A percentile compares a stretch with the other conserved stretches of the same genome.
Evolutionary conservation across 1,140 invertebrate genomes (phyloP).

Genomic region (Orius insidiosus): DNA sequence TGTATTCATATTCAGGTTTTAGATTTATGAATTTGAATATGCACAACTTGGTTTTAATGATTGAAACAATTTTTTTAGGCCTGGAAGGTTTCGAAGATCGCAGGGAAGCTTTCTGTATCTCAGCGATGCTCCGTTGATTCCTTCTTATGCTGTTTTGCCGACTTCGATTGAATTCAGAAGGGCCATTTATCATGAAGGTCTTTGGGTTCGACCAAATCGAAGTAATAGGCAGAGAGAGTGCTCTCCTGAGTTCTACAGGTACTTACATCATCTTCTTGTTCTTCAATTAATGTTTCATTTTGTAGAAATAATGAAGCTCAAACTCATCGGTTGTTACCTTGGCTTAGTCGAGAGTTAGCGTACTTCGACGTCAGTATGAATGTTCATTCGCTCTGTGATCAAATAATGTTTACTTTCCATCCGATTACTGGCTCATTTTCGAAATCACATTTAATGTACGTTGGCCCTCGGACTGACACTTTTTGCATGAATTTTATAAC

Average conservation of each 20-base stretch:
- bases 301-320: conserved; percentile 55
- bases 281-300: conserved; percentile 24
- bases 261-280: conserved; percentile 12
- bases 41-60: too few relatives aligned
- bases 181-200: conserved; percentile 54
- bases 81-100: too few relatives aligned
- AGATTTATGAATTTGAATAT: background rate
- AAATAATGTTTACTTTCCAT: conserved; percentile 49
- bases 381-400: conserved; percentile 38
- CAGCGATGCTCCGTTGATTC: too few relatives aligned
- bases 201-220: conserved; percentile 44
- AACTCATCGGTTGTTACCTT: conserved; percentile 63
- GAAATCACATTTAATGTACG: conserved; percentile 36
- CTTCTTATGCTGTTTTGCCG: too few relatives aligned
- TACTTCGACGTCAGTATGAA: conserved; percentile 36
- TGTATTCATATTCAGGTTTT: background rate
- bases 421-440: conserved; percentile 58
- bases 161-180: conserved; percentile 35
- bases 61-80: too few relatives aligned
- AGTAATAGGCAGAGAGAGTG: conserved; percentile 49
- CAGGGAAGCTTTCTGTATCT: too few relatives aligned
- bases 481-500: conserved; percentile 78
- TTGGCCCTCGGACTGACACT: conserved; percentile 48
- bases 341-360: conserved; percentile 75
- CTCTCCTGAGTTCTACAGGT: conserved; percentile 57